These are phyloP conservation scores for Uloborus diversus DNA, from an alignment of 1,140 invertebrate genomes.

Conservation along the genomic window DNA sequence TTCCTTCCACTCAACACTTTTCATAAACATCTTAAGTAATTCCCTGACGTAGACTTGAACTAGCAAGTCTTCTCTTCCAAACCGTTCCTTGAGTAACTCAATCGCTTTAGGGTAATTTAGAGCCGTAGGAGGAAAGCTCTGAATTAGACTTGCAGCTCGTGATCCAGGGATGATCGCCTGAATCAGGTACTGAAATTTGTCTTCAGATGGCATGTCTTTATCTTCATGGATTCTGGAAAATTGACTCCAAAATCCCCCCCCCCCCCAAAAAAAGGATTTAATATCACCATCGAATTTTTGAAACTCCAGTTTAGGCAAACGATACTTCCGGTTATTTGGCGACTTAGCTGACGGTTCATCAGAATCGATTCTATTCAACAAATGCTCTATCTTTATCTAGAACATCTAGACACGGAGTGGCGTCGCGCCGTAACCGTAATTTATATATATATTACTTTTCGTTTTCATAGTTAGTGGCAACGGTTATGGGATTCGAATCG, in stretches of 20 bases:
- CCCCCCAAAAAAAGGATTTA: neutral
- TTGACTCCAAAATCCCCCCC: conserved; percentile 15
- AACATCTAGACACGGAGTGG: too few species aligned
- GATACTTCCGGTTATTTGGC: too few species aligned
- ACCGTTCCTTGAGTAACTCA: neutral
- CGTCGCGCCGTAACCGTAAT: too few species aligned
- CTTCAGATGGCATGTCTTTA: neutral
- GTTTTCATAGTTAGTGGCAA: too few species aligned
- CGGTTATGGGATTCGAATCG: too few species aligned
- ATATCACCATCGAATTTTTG: neutral
- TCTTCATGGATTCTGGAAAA: conserved; percentile 21
- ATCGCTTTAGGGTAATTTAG: conserved; percentile 6
- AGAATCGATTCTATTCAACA: too few species aligned
- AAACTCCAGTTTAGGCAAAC: conserved; percentile 2
- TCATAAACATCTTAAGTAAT: conserved; percentile 4
- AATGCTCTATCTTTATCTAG: too few species aligned
- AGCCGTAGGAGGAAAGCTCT: conserved; percentile 1
- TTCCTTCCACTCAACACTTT: neutral
- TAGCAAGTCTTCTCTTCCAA: conserved; percentile 13
- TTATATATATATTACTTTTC: too few species aligned
- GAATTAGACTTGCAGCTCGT: neutral
- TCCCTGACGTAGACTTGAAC: conserved; percentile 13
- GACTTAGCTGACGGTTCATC: too few species aligned
- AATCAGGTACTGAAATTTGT: conserved; percentile 19
- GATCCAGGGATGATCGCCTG: neutral